Base-by-base conservation (phyloP, 2,888 invertebrate species). In the Pterostichus madidus region DNA sequence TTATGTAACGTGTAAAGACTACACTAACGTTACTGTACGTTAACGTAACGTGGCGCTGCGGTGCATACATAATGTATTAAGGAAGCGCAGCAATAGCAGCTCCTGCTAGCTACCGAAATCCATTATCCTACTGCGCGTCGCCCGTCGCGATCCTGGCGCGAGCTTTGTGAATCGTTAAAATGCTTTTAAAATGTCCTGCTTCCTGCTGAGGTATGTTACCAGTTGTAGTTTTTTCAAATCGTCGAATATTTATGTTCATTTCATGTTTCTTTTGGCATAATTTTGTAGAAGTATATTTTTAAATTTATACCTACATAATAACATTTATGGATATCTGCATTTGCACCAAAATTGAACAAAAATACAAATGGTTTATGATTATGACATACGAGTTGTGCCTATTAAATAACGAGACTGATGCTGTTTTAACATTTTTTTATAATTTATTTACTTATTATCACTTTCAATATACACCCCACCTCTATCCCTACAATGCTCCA, bases 91-190 rank as follows among this genome's bases (percentile, higher is more conserved):
- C 56, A 46, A 49, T 31, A 31, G 56, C 56, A 17, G 56, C 39
- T 71, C 39, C 68, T 52, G 75, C 75, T 75, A 17, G 61, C 59
- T 78, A 78, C 59, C 39, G 78, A 78, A 78, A 59, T 78, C 78
- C 78, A 78, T 78, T 78, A 78, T 78, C 56, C 17, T 15, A 11
- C 75, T 11, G 75, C 52, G 39, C 6, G 39, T 8, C 39, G 75
- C 52, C 1, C 6, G 39, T 8, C 39, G 39, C 39, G 39, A 39
- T 39, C 39, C 39, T 39, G 7, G 7, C 8, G 39, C 39, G 52
- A 78, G 59, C 46, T 78, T 78, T 78, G 78, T 78, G 59, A 78
- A 78, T 78, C 59, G 35, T 13, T 59, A 78, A 78, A 78, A 78
- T 78, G 78, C 78, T 78, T 44, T 78, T 78, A 78, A 56, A 78